Evolutionary conservation across 2,888 invertebrate species (phyloP).

Genomic region (Cyclophora albipunctata): DNA sequence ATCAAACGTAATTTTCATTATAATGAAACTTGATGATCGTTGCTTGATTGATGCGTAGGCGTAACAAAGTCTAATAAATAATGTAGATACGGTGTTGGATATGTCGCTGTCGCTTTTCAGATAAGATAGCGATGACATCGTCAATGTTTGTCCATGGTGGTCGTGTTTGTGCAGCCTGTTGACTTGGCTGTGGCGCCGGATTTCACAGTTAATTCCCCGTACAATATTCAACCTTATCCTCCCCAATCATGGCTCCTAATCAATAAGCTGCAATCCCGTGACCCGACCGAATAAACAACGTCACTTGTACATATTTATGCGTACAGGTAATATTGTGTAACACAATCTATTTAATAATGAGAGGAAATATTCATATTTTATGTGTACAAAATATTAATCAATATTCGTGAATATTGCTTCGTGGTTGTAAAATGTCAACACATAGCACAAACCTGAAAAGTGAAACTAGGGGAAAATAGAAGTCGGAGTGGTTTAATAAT

Average conservation of each 20-base stretch:
- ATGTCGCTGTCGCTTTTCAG: conserved; percentile 45
- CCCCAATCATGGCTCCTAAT: conserved; percentile 22
- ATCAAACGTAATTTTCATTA: too few relatives aligned
- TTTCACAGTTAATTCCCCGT: conserved; percentile 21
- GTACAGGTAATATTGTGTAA: conserved; percentile 29
- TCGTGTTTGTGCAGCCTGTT: conserved; percentile 53
- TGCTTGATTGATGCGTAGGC: not conserved
- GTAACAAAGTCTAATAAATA: conserved; percentile 7
- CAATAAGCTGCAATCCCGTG: conserved; percentile 17
- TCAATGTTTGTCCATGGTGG: conserved; percentile 54
- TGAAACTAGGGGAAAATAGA: conserved; percentile 19
- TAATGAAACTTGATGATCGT: not conserved
- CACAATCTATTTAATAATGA: conserved; percentile 22
- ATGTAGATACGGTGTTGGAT: conserved; percentile 13
- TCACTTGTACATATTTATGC: conserved; percentile 22
- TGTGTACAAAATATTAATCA: conserved; percentile 2
- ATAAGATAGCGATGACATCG: conserved; percentile 60
- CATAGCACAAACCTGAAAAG: too few relatives aligned
- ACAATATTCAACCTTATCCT: conserved; percentile 35
- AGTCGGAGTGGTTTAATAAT: conserved; percentile 28
- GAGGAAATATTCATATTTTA: conserved; percentile 14
- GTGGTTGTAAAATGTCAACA: too few relatives aligned
- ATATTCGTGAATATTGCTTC: too few relatives aligned
- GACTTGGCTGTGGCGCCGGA: conserved; percentile 40
- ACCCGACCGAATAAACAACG: conserved; percentile 21